Base-by-base conservation (phyloP, 1,140 invertebrate genomes). In the Goniozus legneri region DNA sequence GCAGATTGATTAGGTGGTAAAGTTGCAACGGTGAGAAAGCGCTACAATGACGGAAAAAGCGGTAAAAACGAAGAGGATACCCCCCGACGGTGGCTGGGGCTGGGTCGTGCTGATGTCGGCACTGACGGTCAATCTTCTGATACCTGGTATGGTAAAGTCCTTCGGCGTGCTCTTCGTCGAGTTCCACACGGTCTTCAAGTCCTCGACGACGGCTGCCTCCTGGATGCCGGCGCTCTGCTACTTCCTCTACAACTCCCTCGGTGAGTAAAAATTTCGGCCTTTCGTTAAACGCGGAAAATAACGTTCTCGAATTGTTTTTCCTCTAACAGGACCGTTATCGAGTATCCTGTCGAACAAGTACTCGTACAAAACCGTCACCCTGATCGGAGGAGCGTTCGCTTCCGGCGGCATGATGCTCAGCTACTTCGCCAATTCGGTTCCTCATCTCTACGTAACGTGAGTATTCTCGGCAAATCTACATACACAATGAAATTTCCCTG, bases 321-420 rank as follows among this genome's bases (percentile, higher is more conserved):
- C 46, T 39, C 67, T 85, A 71, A 59, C 80, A 85, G 93, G 92
- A 63, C 92, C 92, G 7, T 69, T 97, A 43, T 90, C 92, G 4
- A 91, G 89, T 62, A 85, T 91, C 37, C 75, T 95, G 21, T 92
- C 90, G 1, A 86, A 89, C 43, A 89, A 87, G 61, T 92, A 86
- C 77, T 94, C 92, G n/a, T 95, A 94, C 67, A 79, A 87, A 20
- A 87, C 82, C 2, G 89, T 95, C 4, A 92, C 91, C 2, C 80
- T 95, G 21, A 79, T 89, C 3, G 93, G 92, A 8, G 87, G 89
- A 1, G 73, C 84, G 1, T 84, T 92, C 39, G 87, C 91, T 0
- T 82, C 88, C 0, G 59, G 84, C 35, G 92, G 92, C 31, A 87
- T 94, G 81, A 87, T 94, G 52, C 66, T 87, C 31, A 91, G 89